These are phyloP conservation scores for Cataglyphis cursor DNA, from an alignment of 2,888 invertebrate genomes.

Conservation along the genomic window DNA sequence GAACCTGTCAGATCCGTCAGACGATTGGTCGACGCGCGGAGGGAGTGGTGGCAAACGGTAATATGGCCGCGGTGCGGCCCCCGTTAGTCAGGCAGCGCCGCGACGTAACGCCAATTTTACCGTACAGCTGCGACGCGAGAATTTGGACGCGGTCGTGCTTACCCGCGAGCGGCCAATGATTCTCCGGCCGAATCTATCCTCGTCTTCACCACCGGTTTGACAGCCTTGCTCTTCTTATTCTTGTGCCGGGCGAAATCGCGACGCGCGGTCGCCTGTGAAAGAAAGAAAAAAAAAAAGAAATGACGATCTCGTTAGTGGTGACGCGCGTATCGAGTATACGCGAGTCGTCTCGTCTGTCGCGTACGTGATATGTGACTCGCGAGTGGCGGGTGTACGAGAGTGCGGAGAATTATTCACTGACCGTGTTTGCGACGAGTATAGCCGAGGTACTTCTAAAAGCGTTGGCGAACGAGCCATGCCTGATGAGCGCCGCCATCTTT, in stretches of 20 bases:
- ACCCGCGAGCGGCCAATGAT: constrained; percentile 84
- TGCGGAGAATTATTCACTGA: constrained; percentile 81
- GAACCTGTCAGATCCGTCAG: constrained; percentile 79
- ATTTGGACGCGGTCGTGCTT: constrained; percentile 66
- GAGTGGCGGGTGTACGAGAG: constrained; percentile 67
- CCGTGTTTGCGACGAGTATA: constrained; percentile 70
- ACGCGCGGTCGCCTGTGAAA: constrained; percentile 64
- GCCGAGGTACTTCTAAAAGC: constrained; percentile 67
- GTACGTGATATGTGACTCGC: background rate
- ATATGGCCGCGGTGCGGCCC: constrained; percentile 82
- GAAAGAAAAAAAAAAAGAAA: constrained; percentile 47
- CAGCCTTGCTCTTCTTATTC: constrained; percentile 42
- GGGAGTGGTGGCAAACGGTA: constrained; percentile 75
- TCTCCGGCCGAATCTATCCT: constrained; percentile 66
- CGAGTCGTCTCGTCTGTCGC: background rate
- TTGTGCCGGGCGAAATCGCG: constrained; percentile 67
- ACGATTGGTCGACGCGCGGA: constrained; percentile 65
- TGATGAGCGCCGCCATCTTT: constrained; percentile 90
- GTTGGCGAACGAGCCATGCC: constrained; percentile 87
- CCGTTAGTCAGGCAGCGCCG: constrained; percentile 76
- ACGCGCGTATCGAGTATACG: constrained; percentile 14
- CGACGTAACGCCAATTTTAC: constrained; percentile 67
- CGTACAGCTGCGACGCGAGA: constrained; percentile 51
- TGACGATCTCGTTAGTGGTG: constrained; percentile 62
- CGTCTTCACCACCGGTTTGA: background rate